Base-by-base conservation (phyloP, 2,888 invertebrate genomes). In the Noctua janthe region DNA sequence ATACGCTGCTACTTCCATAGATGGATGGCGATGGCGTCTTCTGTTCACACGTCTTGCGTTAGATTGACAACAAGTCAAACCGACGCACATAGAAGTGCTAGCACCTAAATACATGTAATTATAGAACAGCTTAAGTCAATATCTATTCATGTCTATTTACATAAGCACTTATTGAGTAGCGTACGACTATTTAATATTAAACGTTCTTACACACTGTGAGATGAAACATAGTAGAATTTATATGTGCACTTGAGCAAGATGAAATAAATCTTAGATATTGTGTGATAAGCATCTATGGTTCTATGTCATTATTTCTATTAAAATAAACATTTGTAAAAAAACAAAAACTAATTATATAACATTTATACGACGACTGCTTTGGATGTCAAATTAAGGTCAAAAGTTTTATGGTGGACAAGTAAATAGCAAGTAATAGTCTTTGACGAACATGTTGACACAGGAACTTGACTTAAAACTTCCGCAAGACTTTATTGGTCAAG, bases 61-160 rank as follows among this genome's bases (percentile, higher is more conserved):
- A 80, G 81, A 78, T 80, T 87, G 85, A 85, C 90, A 81, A 83
- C 78, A 35, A 90, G 81, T 82, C 72, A 81, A 59, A 78, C 70
- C 56, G 43, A 71, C 62, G 81, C 54, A 71, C 81, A 76, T 78
- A 83, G 70, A 73, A 83, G 74, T 90, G 89, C 87, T 90, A 88
- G 86, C 90, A 88, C 88, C 89, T 89, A 90, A 90, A 91, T 92
- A 91, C 89, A 91, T 90, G 83, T 88, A 92, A 91, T 91, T 91
- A 91, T 89, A 89, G 89, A 85, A 87, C 84, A 85, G 80, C 78
- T 88, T 80, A 29, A 82, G 90, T 90, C 83, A 90, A 88, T 86
- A 90, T 88, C 75, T 83, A 80, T 88, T 87, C 83, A 74, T 78
- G 59, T 69, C 6, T 81, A 81, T 89, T 80, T 78, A 76, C 75